Conservation (phyloP, 2,113 vertebrate species). For the Phyllostomus discolor region DNA sequence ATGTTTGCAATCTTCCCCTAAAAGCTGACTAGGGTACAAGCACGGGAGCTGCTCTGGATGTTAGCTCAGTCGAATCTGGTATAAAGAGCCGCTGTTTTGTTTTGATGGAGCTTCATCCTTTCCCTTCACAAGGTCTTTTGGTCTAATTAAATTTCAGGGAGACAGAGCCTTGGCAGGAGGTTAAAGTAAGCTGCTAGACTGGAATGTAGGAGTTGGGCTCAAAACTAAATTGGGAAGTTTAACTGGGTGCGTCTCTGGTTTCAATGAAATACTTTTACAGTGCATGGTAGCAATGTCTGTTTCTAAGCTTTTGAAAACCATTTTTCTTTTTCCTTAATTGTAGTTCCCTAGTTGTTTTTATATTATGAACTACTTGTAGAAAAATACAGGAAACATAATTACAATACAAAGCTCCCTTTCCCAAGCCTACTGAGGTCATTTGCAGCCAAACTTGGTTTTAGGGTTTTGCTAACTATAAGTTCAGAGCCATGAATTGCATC, state of each 20-base stretch:
- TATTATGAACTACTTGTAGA: constrained; percentile 81
- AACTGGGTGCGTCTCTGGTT: constrained; percentile 74
- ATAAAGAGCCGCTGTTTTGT: background rate
- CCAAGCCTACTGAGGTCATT: constrained; percentile 68
- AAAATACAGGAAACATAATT: constrained; percentile 82
- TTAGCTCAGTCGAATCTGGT: constrained; percentile 6
- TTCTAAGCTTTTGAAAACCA: constrained; percentile 71
- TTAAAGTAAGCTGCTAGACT: constrained; percentile 28
- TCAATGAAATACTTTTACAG: constrained; percentile 75
- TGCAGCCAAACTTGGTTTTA: constrained; percentile 60
- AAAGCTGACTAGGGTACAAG: background rate
- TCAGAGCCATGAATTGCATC: constrained; percentile 55
- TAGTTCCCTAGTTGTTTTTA: constrained; percentile 81
- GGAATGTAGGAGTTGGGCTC: background rate
- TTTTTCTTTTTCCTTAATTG: constrained; percentile 77
- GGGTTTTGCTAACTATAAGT: constrained; percentile 58
- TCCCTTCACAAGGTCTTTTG: constrained; percentile 44
- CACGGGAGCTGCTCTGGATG: background rate
- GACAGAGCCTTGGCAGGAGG: constrained; percentile 52
- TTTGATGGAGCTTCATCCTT: constrained; percentile 35
- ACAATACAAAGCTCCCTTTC: constrained; percentile 78
- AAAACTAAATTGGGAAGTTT: constrained; percentile 41
- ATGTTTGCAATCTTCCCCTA: background rate
- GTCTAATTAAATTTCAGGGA: constrained; percentile 56
- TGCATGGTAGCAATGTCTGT: constrained; percentile 71